Evolutionary conservation across 1,140 invertebrate genomes (phyloP).

Genomic region (Linepithema humile): DNA sequence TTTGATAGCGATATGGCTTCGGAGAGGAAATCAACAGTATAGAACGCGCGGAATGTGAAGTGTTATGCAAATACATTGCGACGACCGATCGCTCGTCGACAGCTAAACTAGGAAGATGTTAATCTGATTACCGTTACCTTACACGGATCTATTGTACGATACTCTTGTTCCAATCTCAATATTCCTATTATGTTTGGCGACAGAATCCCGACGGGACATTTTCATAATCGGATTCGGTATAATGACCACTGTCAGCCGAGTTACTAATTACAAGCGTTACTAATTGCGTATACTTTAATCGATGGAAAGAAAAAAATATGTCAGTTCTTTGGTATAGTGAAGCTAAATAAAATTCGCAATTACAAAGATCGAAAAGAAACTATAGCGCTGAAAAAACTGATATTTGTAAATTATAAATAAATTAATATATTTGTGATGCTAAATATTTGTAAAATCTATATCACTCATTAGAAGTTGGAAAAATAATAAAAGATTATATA

Average conservation of each 20-base stretch:
- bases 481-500: background rate
- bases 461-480: background rate
- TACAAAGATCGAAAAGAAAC: background rate
- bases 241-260: background rate
- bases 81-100: background rate
- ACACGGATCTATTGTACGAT: background rate
- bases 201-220: background rate
- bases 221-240: constrained; percentile 4
- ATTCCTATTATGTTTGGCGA: background rate
- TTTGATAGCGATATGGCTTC: background rate
- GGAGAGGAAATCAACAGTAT: background rate
- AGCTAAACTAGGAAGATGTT: constrained; percentile 15
- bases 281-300: constrained; percentile 1
- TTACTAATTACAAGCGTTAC: background rate
- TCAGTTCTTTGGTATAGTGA: background rate
- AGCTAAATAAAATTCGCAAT: background rate
- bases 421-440: background rate
- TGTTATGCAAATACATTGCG: constrained; percentile 17
- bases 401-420: background rate
- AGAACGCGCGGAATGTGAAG: background rate
- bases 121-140: background rate
- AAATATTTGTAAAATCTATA: background rate
- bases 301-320: background rate
- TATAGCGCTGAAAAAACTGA: background rate
- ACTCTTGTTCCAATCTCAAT: constrained; percentile 3